These are phyloP conservation scores for Austrolebias charrua DNA, from an alignment of 2,797 vertebrate species.

Conservation along the genomic window DNA sequence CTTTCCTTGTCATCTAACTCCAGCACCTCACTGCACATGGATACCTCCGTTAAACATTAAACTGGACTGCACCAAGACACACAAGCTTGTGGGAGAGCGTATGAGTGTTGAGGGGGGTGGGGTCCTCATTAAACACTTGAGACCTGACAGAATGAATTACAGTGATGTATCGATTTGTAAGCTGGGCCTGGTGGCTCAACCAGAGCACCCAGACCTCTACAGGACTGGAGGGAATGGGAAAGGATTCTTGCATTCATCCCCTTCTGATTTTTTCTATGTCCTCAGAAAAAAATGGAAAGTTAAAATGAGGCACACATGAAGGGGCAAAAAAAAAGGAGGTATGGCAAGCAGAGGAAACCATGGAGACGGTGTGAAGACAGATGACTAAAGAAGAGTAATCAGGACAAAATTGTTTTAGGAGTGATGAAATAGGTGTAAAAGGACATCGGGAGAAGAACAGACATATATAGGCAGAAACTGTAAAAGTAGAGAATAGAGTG, in stretches of 20 bases:
- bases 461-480: background rate
- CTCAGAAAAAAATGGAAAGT: conserved; percentile 11
- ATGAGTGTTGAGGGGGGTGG: background rate
- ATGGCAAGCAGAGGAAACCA: conserved; percentile 12
- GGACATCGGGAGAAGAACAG: conserved; percentile 6
- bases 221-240: conserved; percentile 23
- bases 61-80: conserved; percentile 28
- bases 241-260: conserved; percentile 36
- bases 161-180: conserved; percentile 78
- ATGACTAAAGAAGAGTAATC: conserved; percentile 5
- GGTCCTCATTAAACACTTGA: conserved; percentile 74
- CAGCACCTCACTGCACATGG: conserved; percentile 43
- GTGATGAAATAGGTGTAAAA: conserved; percentile 6
- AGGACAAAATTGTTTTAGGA: conserved; percentile 14
- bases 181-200: conserved; percentile 47
- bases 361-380: background rate
- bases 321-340: background rate
- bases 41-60: conserved; percentile 56
- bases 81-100: conserved; percentile 10
- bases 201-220: conserved; percentile 31
- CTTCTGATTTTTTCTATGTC: background rate
- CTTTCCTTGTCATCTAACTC: conserved; percentile 7
- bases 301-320: conserved; percentile 3
- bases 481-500: conserved; percentile 2
- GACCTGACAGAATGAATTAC: conserved; percentile 75